Conservation (phyloP, 2,797 vertebrate species). For the Danio aesculapii region DNA sequence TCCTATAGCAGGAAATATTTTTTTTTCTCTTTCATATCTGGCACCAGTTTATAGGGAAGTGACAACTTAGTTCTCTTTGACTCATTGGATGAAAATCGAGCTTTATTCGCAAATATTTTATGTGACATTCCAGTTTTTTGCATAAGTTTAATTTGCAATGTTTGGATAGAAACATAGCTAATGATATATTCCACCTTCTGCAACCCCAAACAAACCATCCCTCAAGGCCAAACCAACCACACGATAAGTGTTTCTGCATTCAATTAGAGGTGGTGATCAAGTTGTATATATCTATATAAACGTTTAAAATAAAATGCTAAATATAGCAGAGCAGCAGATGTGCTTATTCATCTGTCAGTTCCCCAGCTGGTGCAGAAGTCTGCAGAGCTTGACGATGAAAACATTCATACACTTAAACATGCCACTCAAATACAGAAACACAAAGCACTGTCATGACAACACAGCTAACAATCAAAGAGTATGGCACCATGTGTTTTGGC, state of each 20-base stretch:
- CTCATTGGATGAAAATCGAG: too few species aligned
- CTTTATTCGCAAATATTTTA: too few species aligned
- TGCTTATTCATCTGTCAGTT: conserved; percentile 43
- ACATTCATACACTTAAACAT: conserved; percentile 54
- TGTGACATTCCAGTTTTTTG: too few species aligned
- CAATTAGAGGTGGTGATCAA: conserved; percentile 24
- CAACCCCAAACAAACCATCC: not conserved
- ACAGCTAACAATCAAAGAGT: conserved; percentile 43
- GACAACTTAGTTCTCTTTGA: too few species aligned
- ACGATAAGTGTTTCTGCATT: not conserved
- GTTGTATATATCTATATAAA: conserved; percentile 5
- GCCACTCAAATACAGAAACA: conserved; percentile 41
- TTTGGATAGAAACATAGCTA: too few species aligned
- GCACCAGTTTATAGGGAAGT: too few species aligned
- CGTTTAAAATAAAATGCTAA: conserved; percentile 22
- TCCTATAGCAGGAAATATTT: too few species aligned
- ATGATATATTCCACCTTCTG: not conserved
- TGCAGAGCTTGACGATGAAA: conserved; percentile 66
- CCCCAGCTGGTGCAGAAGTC: conserved; percentile 21
- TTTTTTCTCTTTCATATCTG: too few species aligned
- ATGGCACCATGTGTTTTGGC: conserved; percentile 26
- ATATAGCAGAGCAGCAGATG: conserved; percentile 26
- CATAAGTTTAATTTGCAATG: too few species aligned
- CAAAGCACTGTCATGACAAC: conserved; percentile 44
- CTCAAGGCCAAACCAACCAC: not conserved